These are phyloP conservation scores for Drosophila prolongata DNA, from an alignment of 2,888 invertebrate species.

Conservation along the genomic window DNA sequence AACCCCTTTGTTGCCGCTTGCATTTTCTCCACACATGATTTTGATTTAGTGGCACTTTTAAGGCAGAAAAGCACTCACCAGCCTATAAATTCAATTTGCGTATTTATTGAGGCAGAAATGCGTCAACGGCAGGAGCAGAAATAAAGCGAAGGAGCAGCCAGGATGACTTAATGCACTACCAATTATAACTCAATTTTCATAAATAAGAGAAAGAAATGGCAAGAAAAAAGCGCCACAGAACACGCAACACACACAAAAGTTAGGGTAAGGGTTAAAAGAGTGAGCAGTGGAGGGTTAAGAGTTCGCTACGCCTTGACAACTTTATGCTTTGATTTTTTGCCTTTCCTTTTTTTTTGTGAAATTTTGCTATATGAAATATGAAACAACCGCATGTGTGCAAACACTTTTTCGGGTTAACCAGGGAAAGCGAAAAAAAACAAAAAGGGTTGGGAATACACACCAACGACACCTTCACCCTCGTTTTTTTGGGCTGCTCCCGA, in stretches of 20 bases:
- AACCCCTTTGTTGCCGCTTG: conserved; percentile 68
- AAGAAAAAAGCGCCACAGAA: conserved; percentile 47
- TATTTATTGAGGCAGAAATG: conserved; percentile 79
- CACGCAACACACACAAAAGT: conserved; percentile 41
- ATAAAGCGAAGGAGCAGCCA: conserved; percentile 25
- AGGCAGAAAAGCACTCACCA: conserved; percentile 61
- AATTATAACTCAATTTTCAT: conserved; percentile 84
- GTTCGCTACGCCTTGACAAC: conserved; percentile 76
- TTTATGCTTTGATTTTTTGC: conserved; percentile 72
- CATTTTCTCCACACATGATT: conserved; percentile 63
- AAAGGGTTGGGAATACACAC: conserved; percentile 33
- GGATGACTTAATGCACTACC: conserved; percentile 77
- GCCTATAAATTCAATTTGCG: conserved; percentile 80
- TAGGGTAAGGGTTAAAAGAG: conserved; percentile 12
- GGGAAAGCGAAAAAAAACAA: conserved; percentile 21
- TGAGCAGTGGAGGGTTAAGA: conserved; percentile 41
- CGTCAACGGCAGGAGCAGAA: conserved; percentile 58
- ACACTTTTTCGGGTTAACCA: conserved; percentile 52
- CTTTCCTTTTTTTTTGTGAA: conserved; percentile 21
- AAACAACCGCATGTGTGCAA: conserved; percentile 80
- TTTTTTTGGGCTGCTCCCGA: conserved; percentile 28
- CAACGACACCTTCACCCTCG: conserved; percentile 20
- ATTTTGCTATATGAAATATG: conserved; percentile 66
- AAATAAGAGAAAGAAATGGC: conserved; percentile 69
- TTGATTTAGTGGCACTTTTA: conserved; percentile 79